Evolutionary conservation across 92 coral and sea anemone genomes (phyloP).

Genomic region (Porites evermanni): DNA sequence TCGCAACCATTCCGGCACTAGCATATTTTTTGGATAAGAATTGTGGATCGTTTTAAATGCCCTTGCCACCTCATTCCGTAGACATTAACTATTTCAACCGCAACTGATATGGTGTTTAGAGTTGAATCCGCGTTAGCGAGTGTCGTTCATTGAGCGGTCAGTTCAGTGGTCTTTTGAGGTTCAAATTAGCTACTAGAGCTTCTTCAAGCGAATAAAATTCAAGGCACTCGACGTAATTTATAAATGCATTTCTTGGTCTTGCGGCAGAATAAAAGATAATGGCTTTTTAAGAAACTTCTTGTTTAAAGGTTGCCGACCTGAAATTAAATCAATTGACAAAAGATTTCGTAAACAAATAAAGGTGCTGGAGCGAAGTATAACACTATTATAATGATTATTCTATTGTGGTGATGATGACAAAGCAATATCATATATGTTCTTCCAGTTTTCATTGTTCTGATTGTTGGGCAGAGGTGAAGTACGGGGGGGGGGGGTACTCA

Average conservation of each 20-base stretch:
- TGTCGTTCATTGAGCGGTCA: too few species aligned
- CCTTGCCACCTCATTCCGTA: background rate
- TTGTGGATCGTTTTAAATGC: background rate
- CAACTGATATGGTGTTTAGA: too few species aligned
- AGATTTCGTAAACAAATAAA: constrained; percentile 24
- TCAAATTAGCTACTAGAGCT: too few species aligned
- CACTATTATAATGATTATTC: background rate
- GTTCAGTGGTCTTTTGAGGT: too few species aligned
- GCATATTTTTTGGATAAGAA: background rate
- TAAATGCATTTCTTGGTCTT: background rate
- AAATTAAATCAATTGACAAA: background rate
- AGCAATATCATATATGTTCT: background rate
- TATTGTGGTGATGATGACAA: background rate
- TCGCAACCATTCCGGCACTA: background rate
- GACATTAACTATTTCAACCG: too few species aligned
- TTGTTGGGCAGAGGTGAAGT: too few species aligned
- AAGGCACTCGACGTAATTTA: too few species aligned
- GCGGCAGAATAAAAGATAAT: background rate
- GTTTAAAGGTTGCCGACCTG: constrained; percentile 43
- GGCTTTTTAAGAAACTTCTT: constrained; percentile 11
- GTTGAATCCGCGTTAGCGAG: too few species aligned
- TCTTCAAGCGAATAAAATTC: too few species aligned
- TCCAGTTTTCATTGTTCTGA: too few species aligned
- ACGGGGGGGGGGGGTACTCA: too few species aligned
- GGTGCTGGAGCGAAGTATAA: background rate